Percentiles rank a stretch among this genome's conserved stretches.
Evolutionary conservation across 92 coral and sea anemone species (phyloP).

Genomic region (Plumapathes pennacea): DNA sequence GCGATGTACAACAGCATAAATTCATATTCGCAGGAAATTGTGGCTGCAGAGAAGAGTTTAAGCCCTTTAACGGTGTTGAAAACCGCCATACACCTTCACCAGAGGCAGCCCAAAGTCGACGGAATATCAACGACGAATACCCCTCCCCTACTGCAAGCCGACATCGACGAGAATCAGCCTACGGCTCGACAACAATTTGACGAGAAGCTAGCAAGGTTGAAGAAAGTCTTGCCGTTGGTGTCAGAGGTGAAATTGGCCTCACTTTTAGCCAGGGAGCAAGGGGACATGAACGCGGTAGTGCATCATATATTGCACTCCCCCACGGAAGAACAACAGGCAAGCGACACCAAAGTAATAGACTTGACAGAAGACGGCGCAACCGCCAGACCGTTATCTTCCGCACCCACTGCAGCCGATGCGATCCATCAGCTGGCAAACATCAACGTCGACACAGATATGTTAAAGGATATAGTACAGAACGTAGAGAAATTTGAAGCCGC

Average conservation of each 20-base stretch:
- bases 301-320: conserved; percentile 4
- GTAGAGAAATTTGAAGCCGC: too few relatives aligned
- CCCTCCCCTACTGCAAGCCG: not conserved
- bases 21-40: conserved; percentile 3
- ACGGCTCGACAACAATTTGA: conserved; percentile 6
- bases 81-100: conserved; percentile 15
- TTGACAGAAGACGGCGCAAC: not conserved
- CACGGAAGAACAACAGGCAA: not conserved
- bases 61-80: conserved; percentile 13
- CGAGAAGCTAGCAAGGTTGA: conserved; percentile 4
- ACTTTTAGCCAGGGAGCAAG: not conserved
- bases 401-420: too few relatives aligned
- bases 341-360: not conserved
- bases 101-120: conserved; percentile 5
- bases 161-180: not conserved
- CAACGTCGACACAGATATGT: too few relatives aligned
- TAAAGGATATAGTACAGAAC: too few relatives aligned
- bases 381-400: too few relatives aligned
- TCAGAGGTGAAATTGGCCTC: conserved; percentile 11
- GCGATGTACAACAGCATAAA: not conserved
- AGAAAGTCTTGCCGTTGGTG: conserved; percentile 21
- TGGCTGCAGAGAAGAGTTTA: not conserved
- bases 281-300: conserved; percentile 5
- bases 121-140: not conserved
- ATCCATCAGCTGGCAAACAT: too few relatives aligned